These are phyloP conservation scores for Deilephila porcellus DNA, from an alignment of 2,888 invertebrate genomes.

Conservation along the genomic window DNA sequence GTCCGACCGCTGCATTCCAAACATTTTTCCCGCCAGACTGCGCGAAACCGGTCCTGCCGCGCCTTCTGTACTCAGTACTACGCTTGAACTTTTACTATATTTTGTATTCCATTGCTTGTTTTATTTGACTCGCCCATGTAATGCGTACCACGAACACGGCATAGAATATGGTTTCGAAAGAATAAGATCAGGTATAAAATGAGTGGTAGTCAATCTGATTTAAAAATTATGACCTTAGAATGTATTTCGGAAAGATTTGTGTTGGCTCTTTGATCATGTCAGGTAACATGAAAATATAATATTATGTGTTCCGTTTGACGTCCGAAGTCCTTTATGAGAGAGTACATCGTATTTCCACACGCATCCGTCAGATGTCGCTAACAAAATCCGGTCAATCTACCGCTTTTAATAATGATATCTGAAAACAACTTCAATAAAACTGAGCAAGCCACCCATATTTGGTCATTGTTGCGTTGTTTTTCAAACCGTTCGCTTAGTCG, in stretches of 20 bases:
- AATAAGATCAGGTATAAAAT: neutral
- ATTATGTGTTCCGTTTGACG: neutral
- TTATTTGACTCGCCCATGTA: neutral
- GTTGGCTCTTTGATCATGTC: neutral
- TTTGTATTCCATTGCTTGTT: slow-evolving; percentile 15
- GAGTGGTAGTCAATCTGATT: slow-evolving; percentile 12
- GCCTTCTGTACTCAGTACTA: neutral
- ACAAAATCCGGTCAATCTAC: no score
- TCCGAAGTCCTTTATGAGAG: neutral
- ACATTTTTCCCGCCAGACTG: slow-evolving; percentile 48
- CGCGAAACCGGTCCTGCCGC: slow-evolving; percentile 41
- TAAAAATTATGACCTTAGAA: slow-evolving; percentile 13
- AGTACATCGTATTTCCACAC: neutral
- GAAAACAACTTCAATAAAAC: no score
- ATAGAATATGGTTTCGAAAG: neutral
- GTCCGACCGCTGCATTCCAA: slow-evolving; percentile 43
- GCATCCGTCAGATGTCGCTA: no score
- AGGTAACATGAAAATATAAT: neutral
- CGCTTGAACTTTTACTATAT: neutral
- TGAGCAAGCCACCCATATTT: neutral
- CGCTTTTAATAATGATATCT: no score
- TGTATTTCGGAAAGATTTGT: slow-evolving; percentile 10
- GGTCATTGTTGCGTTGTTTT: slow-evolving; percentile 2
- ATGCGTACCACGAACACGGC: neutral
- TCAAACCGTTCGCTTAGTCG: neutral